Base-by-base conservation (phyloP, 2,113 vertebrate genomes). In the Daphoenositta chrysoptera region DNA sequence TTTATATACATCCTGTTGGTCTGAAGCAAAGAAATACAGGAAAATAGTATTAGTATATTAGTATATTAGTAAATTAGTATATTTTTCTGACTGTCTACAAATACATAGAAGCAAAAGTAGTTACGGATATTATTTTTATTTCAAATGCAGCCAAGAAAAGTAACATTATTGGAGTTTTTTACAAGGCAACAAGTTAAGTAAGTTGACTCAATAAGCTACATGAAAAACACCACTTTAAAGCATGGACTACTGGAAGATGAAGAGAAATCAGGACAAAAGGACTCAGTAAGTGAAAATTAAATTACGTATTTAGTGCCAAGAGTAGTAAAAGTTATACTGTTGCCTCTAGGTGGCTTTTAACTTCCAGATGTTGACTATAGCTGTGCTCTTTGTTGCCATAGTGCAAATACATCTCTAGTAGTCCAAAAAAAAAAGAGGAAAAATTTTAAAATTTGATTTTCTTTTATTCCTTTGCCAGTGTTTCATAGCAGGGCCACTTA, bases 371-470 rank as follows among this genome's bases (percentile, higher is more conserved):
- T 22, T 48, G 21, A 53, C 22, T 37, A 57, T 22, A 92, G 11
- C 22, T 57, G 26, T 48, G 16, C 1, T 31, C 10, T 45, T 77
- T 53, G 28, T 54, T 71, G 26, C 47, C 8, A 10, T 15, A 37
- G 20, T 44, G 48, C 22, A 79, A 88, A 75, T 37, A 50, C 5
- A 10, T 47, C 11, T 63, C 22, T 15, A 31, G 8, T 7, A 63
- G 31, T 58, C 47, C 65, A 7, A 58, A 28, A 66, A 57, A n/a
- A 22, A 40, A 44, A 58, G 10, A 16, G 15, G 18, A 54, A 53
- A 45, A 6, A 0, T 5, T 21, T 3, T 5, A 53, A 53, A n/a
- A 9, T 42, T n/a, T 57, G 0, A 50, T 87, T 78, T 84, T 39
- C 6, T 85, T 64, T 54, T 75, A 42, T 47, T 86, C 4, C 22